Percentiles rank a stretch among this genome's conserved stretches.
Evolutionary conservation across 2,888 invertebrate genomes (phyloP).

Genomic region (Archaeoteleia sp.): DNA sequence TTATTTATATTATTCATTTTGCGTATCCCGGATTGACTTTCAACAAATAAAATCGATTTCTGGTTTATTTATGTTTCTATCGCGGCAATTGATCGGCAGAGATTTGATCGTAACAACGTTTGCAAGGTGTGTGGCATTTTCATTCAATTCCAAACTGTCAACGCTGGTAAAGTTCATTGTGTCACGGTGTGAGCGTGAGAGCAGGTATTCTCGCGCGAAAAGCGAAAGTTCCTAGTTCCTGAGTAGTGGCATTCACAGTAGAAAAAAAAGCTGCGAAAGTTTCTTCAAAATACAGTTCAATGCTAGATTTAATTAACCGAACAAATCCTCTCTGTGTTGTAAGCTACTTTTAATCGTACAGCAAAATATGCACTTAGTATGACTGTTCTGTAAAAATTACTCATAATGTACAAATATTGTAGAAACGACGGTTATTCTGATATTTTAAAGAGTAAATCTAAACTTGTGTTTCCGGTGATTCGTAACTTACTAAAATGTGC

Average conservation of each 20-base stretch:
- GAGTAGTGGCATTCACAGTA: slow-evolving; percentile 22
- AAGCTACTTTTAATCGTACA: neutral
- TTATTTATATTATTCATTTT: too few relatives aligned
- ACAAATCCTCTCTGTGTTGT: too few relatives aligned
- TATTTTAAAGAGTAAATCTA: too few relatives aligned
- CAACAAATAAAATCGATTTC: slow-evolving; percentile 3
- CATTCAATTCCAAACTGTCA: slow-evolving; percentile 61
- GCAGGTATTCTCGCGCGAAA: slow-evolving; percentile 42
- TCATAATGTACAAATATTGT: too few relatives aligned
- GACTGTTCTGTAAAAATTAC: too few relatives aligned
- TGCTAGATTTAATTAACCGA: neutral
- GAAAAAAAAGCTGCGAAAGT: slow-evolving; percentile 1
- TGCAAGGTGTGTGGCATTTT: slow-evolving; percentile 69
- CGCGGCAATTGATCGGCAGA: slow-evolving; percentile 34
- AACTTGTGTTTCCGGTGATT: neutral
- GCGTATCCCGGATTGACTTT: too few relatives aligned
- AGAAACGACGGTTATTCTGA: too few relatives aligned
- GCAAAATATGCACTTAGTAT: neutral
- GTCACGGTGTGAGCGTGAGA: slow-evolving; percentile 47
- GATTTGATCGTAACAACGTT: slow-evolving; percentile 59
- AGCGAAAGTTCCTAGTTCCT: slow-evolving; percentile 46
- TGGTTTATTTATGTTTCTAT: slow-evolving; percentile 45
- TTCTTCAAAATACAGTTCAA: neutral
- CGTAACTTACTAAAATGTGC: slow-evolving; percentile 31
- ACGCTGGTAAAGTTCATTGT: slow-evolving; percentile 64